Conservation (phyloP, 2,888 invertebrate species). For the Tipula unca region DNA sequence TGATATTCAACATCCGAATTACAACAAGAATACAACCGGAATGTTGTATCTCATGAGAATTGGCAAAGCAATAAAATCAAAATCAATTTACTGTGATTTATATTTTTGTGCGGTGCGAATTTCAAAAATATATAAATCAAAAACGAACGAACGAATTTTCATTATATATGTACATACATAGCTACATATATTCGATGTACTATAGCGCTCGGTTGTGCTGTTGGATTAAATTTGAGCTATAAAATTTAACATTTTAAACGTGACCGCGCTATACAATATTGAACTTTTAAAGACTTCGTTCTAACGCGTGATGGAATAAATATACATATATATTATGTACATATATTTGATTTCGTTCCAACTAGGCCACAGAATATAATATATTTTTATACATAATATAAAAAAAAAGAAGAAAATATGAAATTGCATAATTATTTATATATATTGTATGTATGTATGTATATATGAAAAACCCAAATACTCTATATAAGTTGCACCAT, state of each 20-base stretch:
- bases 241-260: neutral
- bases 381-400: neutral
- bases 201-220: neutral
- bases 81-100: constrained; percentile 8
- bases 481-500: neutral
- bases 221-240: neutral
- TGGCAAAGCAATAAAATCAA: neutral
- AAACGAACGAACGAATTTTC: neutral
- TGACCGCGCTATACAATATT: neutral
- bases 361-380: neutral
- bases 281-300: neutral
- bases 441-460: no score
- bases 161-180: neutral
- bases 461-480: neutral
- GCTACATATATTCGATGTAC: no score
- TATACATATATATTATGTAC: neutral
- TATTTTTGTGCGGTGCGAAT: neutral
- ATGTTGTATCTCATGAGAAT: constrained; percentile 8
- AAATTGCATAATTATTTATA: neutral
- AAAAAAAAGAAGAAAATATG: neutral
- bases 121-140: neutral
- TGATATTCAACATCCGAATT: neutral
- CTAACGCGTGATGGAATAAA: neutral
- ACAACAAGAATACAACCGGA: neutral
- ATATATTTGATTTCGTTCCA: neutral